Conservation (phyloP, 1,140 invertebrate genomes). For the Drosophila kanapiae region DNA sequence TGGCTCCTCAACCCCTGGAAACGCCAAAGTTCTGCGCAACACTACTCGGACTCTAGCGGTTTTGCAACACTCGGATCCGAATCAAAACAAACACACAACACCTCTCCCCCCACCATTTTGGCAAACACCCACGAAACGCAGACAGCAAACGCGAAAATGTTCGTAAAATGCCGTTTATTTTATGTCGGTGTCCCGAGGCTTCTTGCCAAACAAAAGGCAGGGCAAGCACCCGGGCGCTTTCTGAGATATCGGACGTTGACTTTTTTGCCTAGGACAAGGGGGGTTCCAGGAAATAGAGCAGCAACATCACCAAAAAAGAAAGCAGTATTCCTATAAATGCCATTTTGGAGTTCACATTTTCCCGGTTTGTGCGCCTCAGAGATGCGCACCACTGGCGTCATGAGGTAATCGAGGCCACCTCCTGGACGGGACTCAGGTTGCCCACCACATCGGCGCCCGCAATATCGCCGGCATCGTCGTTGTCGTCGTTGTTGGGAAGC, state of each 20-base stretch:
- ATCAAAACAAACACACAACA: constrained; percentile 32
- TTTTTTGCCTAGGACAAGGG: constrained; percentile 27
- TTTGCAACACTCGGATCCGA: constrained; percentile 18
- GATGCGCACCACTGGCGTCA: constrained; percentile 59
- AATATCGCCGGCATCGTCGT: constrained; percentile 9
- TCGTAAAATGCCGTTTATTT: constrained; percentile 31
- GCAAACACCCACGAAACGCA: neutral
- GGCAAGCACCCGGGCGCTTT: constrained; percentile 34
- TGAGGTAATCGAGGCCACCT: constrained; percentile 14
- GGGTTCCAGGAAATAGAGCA: constrained; percentile 36
- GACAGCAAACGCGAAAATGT: constrained; percentile 1
- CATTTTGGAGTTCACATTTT: constrained; percentile 9
- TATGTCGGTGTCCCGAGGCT: constrained; percentile 1
- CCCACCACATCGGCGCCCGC: constrained; percentile 66
- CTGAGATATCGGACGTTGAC: constrained; percentile 22
- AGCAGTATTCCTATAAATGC: constrained; percentile 54
- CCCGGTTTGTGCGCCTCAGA: constrained; percentile 36
- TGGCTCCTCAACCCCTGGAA: neutral
- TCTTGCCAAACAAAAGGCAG: constrained; percentile 36
- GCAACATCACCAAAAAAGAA: constrained; percentile 48
- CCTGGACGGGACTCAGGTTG: constrained; percentile 2
- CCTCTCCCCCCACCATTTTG: neutral
- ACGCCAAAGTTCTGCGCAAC: neutral
- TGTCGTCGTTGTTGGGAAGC: neutral
- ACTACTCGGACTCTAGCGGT: neutral